A percentile compares a stretch with the other conserved stretches of the same genome.
Conservation (phyloP, 2,113 vertebrate genomes). For the Eupsittula cactorum region DNA sequence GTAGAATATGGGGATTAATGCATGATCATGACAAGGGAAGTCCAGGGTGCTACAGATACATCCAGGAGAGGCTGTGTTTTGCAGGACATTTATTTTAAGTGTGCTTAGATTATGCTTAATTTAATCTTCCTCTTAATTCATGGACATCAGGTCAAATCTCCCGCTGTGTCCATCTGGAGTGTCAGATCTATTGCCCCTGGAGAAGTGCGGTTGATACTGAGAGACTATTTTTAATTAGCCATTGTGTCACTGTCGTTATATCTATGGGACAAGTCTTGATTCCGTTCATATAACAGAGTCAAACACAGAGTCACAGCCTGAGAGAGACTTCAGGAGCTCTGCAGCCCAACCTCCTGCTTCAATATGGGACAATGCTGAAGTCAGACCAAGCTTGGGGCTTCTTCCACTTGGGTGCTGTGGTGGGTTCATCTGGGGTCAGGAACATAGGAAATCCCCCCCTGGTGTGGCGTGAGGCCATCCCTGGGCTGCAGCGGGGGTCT, state of each 20-base stretch:
- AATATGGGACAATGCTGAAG: background rate
- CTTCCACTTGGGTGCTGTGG: background rate
- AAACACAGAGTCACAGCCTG: background rate
- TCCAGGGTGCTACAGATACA: fast-evolving
- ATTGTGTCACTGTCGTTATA: background rate
- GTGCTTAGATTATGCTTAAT: background rate
- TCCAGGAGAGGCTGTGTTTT: background rate
- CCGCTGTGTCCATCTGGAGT: background rate
- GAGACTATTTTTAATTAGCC: background rate
- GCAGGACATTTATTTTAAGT: background rate
- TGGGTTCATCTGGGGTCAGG: background rate
- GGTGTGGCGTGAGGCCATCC: background rate
- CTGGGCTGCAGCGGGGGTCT: no score
- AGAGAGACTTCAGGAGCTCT: background rate
- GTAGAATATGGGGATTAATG: background rate
- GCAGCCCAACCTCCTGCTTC: background rate
- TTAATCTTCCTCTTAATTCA: background rate
- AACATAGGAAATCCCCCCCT: background rate
- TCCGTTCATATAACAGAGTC: background rate
- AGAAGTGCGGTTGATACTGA: background rate
- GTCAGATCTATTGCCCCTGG: background rate
- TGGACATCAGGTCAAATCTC: background rate
- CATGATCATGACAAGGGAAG: background rate
- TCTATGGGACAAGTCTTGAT: background rate
- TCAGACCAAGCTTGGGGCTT: background rate